Conservation (phyloP, 2,797 vertebrate genomes). For the Oreochromis mossambicus region DNA sequence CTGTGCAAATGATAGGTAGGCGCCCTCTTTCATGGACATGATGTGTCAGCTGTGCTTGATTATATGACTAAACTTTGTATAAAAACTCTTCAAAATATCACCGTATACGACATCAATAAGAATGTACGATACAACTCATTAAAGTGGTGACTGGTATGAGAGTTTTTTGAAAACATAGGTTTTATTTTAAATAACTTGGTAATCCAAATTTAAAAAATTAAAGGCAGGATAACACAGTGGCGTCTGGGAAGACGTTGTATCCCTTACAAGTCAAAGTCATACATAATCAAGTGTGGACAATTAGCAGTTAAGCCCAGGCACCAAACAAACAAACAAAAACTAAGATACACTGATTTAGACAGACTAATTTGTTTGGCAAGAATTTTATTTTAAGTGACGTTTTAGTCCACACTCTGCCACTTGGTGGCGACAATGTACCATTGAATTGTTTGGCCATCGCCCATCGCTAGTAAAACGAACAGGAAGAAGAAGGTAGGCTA, state of each 20-base stretch:
- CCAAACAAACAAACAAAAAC: not conserved
- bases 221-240: not conserved
- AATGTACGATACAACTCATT: not conserved
- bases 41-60: not conserved
- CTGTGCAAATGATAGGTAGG: not conserved
- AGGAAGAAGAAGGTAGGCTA: not conserved
- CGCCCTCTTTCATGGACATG: not conserved
- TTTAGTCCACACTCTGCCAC: not conserved
- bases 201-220: not conserved
- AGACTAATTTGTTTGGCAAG: not conserved
- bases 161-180: not conserved
- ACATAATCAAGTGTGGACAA: not conserved
- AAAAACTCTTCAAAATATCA: not conserved
- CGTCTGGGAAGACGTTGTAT: not conserved
- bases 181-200: not conserved
- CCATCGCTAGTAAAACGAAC: not conserved
- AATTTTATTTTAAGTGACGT: not conserved
- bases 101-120: fast-evolving
- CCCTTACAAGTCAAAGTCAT: not conserved
- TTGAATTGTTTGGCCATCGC: not conserved
- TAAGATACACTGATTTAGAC: not conserved
- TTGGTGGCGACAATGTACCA: not conserved
- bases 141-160: not conserved
- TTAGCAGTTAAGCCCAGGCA: not conserved
- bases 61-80: not conserved